Percentiles rank a stretch among this genome's conserved stretches.
Conservation (phyloP, 2,113 vertebrate genomes). For the cat (Felis catus) region F.catus_Fca126_mat1.0 CM031420.1:35024001-35024500, state of each 20-base stretch:
- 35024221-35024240: constrained; percentile 78
- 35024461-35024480: background rate
- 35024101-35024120: constrained; percentile 70
- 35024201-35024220: constrained; percentile 76
- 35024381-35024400: background rate
- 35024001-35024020: constrained; percentile 61
- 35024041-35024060: constrained; percentile 75
- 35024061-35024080: constrained; percentile 75
- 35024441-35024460: constrained; percentile 38
- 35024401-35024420: background rate
- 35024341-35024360: constrained; percentile 24
- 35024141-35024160: constrained; percentile 68
- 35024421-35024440: background rate
- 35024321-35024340: background rate
- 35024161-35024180: constrained; percentile 82
- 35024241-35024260: constrained; percentile 75
- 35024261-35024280: constrained; percentile 75
- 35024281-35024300: constrained; percentile 65
- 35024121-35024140: constrained; percentile 65
- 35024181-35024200: constrained; percentile 81
- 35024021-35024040: constrained; percentile 72
- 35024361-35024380: constrained; percentile 25
- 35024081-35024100: constrained; percentile 81
- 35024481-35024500: background rate
- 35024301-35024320: background rate